Conservation (phyloP, 2,113 vertebrate genomes). For the Ceyx cyanopectus region DNA sequence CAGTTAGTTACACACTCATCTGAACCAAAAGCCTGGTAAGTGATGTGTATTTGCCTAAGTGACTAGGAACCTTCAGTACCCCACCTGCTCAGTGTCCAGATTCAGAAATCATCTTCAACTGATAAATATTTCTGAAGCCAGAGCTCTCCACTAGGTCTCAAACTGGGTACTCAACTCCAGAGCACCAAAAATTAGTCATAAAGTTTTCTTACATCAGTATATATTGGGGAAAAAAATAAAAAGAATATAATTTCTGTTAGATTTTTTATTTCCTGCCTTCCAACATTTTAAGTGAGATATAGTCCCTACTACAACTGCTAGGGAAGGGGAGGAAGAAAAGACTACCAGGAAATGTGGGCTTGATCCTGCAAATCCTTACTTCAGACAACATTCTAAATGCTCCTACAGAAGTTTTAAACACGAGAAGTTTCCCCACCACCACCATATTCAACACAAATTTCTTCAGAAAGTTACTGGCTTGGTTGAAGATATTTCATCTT, state of each 20-base stretch:
- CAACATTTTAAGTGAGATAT: background rate
- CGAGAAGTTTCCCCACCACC: background rate
- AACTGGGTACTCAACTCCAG: background rate
- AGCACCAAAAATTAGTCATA: background rate
- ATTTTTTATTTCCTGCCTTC: background rate
- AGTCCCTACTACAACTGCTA: background rate
- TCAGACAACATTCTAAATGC: background rate
- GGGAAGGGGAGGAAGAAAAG: conserved; percentile 20
- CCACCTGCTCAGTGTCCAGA: background rate
- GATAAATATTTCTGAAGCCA: background rate
- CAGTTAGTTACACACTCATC: conserved; percentile 25
- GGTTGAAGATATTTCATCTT: background rate
- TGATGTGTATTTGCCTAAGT: background rate
- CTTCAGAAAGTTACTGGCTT: background rate
- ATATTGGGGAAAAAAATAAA: background rate
- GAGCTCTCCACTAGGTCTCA: background rate
- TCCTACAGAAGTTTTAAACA: background rate
- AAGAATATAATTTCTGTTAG: background rate
- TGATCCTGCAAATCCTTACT: background rate
- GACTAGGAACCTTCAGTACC: background rate
- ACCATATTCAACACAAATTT: background rate
- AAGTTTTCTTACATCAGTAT: background rate
- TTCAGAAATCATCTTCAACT: background rate
- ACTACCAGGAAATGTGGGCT: background rate
- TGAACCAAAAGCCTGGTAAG: conserved; percentile 57